Evolutionary conservation across 1,140 invertebrate genomes (phyloP).

Genomic region (Eriocheir sinensis): DNA sequence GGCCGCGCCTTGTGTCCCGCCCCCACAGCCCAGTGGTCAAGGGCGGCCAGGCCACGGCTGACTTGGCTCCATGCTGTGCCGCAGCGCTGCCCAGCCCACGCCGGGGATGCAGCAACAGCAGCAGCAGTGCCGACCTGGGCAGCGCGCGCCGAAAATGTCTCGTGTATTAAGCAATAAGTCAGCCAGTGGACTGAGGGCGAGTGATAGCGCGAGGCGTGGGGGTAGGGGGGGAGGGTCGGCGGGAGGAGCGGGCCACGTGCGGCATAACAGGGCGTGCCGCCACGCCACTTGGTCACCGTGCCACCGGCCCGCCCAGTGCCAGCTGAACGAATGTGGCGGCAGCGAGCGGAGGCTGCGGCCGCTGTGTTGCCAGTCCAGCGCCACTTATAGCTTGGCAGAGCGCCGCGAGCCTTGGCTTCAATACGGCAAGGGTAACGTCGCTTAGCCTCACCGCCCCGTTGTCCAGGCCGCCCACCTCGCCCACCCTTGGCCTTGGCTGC

Average conservation of each 20-base stretch:
- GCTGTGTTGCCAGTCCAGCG: conserved; percentile 49
- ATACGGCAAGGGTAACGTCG: conserved; percentile 47
- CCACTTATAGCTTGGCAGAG: conserved; percentile 63
- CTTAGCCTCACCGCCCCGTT: conserved; percentile 40
- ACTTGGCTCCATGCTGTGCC: too few species aligned
- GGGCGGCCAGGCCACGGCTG: too few species aligned
- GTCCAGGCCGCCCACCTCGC: conserved; percentile 37
- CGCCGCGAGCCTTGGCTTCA: conserved; percentile 61
- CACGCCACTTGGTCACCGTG: background rate
- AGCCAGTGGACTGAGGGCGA: background rate
- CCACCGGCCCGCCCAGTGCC: background rate
- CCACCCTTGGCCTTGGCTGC: background rate
- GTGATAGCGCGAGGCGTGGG: background rate
- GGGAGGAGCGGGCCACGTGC: background rate
- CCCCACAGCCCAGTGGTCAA: background rate
- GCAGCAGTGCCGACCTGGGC: background rate
- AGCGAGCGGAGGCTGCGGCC: conserved; percentile 38
- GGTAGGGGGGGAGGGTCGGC: background rate
- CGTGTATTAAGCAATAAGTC: conserved; percentile 7
- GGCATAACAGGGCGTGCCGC: background rate
- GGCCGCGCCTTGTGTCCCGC: background rate
- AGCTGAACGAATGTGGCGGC: background rate
- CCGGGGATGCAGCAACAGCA: too few species aligned
- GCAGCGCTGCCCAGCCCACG: background rate
- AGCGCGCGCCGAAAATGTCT: background rate